Conservation (phyloP, 2,113 vertebrate genomes). For the Dasyurus viverrinus region DNA sequence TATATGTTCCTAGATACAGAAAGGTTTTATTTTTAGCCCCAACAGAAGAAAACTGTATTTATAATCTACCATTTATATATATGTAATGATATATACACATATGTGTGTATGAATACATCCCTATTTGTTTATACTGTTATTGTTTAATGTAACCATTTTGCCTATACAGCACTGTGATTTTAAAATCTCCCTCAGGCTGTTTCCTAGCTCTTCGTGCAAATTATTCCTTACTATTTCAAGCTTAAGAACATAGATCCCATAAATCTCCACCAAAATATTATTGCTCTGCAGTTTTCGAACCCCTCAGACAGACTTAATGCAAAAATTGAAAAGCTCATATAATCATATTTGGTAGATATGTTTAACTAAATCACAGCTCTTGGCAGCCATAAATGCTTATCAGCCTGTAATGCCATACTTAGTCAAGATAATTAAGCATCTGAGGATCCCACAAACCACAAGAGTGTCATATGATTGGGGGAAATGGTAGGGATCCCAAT, state of each 20-base stretch:
- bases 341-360: not conserved
- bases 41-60: not conserved
- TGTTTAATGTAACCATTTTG: not conserved
- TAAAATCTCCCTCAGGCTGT: not conserved
- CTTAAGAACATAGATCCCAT: not conserved
- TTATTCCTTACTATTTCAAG: not conserved
- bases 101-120: not conserved
- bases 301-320: not conserved
- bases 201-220: not conserved
- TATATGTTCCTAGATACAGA: not conserved
- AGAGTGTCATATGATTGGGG: not conserved
- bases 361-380: not conserved
- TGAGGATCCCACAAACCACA: not conserved
- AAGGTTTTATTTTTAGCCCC: not conserved
- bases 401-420: not conserved
- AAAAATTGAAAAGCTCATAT: not conserved
- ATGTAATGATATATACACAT: not conserved
- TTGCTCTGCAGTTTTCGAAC: not conserved
- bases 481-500: not conserved
- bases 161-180: not conserved
- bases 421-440: not conserved
- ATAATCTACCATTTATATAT: not conserved
- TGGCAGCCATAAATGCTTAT: not conserved
- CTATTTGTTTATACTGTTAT: not conserved
- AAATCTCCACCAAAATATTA: not conserved